A percentile compares a stretch with the other conserved stretches of the same genome.
Evolutionary conservation across 2,797 vertebrate species (phyloP).

Genomic region (Oreonectes daqikongensis): DNA sequence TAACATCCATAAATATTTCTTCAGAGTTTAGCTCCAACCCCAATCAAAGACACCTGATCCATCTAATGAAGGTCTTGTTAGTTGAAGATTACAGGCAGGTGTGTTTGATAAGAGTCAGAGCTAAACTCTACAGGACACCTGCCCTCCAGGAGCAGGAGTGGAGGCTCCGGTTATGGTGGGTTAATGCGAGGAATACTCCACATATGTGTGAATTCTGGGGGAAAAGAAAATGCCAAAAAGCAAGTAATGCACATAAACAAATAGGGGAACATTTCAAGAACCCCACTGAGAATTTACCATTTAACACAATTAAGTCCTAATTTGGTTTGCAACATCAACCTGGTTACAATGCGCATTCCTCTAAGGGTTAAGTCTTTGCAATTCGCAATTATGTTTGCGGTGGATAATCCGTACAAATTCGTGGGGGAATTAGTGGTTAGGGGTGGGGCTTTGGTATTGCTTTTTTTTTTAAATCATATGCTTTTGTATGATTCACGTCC

Average conservation of each 20-base stretch:
- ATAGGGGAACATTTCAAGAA: background rate
- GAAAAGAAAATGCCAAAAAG: background rate
- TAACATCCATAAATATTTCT: background rate
- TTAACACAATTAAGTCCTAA: background rate
- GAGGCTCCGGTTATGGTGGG: background rate
- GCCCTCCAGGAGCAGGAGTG: background rate
- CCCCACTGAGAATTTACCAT: background rate
- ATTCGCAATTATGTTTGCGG: no score
- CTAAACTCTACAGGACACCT: background rate
- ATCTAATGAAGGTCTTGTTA: background rate
- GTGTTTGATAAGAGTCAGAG: background rate
- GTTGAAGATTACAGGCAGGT: background rate
- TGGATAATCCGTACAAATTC: no score
- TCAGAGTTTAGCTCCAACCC: background rate
- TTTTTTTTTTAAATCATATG: no score
- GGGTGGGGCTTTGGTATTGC: no score
- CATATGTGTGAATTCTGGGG: background rate
- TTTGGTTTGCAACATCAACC: conserved; percentile 1
- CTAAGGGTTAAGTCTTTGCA: background rate
- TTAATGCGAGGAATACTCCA: background rate
- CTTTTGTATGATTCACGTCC: no score
- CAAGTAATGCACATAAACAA: background rate
- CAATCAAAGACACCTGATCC: background rate
- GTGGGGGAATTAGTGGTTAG: no score
- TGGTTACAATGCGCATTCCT: conserved; percentile 4